These are phyloP conservation scores for Chionodraco myersi DNA, from an alignment of 2,113 vertebrate genomes.

Conservation along the genomic window DNA sequence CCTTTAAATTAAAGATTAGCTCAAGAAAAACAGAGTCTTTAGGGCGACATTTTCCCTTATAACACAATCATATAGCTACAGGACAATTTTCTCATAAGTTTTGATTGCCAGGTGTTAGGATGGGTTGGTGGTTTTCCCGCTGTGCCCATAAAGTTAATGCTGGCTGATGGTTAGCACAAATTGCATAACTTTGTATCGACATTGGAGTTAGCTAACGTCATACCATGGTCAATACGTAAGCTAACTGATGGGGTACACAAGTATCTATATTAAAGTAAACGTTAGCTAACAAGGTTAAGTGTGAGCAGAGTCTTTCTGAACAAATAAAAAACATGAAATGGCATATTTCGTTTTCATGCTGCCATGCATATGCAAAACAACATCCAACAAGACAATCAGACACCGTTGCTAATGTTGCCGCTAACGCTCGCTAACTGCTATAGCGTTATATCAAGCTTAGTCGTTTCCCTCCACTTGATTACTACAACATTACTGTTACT, in stretches of 20 bases:
- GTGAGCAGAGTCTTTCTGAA: neutral
- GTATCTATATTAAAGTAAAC: neutral
- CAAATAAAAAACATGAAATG: neutral
- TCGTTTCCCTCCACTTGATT: slow-evolving; percentile 61
- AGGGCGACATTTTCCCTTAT: neutral
- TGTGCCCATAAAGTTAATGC: slow-evolving; percentile 1
- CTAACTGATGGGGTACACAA: too few relatives aligned
- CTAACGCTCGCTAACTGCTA: slow-evolving; percentile 24
- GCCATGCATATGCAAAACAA: neutral
- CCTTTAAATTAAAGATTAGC: neutral
- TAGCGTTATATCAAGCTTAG: slow-evolving; percentile 12
- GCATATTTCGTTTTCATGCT: neutral
- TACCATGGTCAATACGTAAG: neutral
- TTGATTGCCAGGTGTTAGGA: neutral
- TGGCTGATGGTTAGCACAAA: neutral
- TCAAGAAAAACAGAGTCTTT: neutral
- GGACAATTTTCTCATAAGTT: too few relatives aligned
- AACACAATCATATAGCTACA: neutral
- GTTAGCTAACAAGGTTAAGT: neutral
- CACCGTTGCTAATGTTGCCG: neutral
- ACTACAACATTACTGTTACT: neutral
- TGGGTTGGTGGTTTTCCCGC: neutral
- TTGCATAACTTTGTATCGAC: neutral
- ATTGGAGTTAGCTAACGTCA: neutral
- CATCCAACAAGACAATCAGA: neutral